These are phyloP conservation scores for Vanessa atalanta DNA, from an alignment of 1,140 invertebrate species.

Conservation along the genomic window DNA sequence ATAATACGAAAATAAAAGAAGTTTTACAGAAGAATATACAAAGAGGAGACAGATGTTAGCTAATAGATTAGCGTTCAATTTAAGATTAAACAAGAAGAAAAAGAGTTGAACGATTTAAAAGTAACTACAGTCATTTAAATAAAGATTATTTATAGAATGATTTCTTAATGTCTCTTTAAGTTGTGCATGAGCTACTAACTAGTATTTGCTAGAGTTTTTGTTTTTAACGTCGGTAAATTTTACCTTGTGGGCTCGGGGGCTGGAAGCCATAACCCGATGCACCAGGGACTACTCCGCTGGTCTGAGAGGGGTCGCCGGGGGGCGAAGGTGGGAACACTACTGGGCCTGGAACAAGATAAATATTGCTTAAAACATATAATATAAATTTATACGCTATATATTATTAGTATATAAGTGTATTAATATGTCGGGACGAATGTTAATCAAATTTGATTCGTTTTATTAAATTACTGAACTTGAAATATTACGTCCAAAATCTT, in stretches of 20 bases:
- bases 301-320: constrained; percentile 82
- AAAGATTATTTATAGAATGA: constrained; percentile 22
- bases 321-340: constrained; percentile 86
- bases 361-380: background rate
- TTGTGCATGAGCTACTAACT: constrained; percentile 58
- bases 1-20: background rate
- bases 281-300: constrained; percentile 86
- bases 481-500: no score
- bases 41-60: background rate
- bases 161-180: constrained; percentile 28
- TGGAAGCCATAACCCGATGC: constrained; percentile 89
- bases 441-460: no score
- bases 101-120: background rate
- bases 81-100: constrained; percentile 17
- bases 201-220: constrained; percentile 50
- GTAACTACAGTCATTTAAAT: background rate
- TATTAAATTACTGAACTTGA: no score
- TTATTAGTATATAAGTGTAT: background rate
- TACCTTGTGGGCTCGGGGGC: constrained; percentile 83
- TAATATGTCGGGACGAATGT: no score
- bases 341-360: constrained; percentile 81
- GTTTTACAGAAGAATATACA: background rate
- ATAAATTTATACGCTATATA: background rate
- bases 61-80: background rate
- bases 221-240: constrained; percentile 66